Evolutionary conservation across 2,797 vertebrate species (phyloP).

Genomic region (Molossus alvarezi): DNA sequence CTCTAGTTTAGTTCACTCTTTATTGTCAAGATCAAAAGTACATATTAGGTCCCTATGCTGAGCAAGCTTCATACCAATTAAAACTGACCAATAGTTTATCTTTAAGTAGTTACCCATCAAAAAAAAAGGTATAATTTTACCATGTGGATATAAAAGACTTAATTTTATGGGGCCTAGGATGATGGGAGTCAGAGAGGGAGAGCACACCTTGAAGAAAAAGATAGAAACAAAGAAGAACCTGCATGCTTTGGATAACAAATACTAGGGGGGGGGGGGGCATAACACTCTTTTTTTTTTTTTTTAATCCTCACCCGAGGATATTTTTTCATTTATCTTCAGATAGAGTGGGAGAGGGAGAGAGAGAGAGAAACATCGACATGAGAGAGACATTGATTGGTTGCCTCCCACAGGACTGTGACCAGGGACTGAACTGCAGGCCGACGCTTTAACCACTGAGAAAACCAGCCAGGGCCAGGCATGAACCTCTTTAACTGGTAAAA

Average conservation of each 20-base stretch:
- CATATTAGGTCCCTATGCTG: background rate
- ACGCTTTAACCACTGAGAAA: too few relatives aligned
- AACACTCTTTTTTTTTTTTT: too few relatives aligned
- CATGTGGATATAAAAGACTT: background rate
- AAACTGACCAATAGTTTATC: background rate
- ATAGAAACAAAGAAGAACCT: background rate
- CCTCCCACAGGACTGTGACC: too few relatives aligned
- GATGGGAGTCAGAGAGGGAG: background rate
- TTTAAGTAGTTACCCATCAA: slow-evolving; percentile 17
- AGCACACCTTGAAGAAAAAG: background rate
- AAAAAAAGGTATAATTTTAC: background rate
- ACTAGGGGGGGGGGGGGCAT: too few relatives aligned
- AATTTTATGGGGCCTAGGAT: background rate
- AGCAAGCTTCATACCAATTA: background rate
- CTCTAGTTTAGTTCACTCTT: slow-evolving; percentile 49
- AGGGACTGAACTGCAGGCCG: too few relatives aligned
- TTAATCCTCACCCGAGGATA: too few relatives aligned
- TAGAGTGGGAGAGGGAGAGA: too few relatives aligned
- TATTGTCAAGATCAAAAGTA: slow-evolving; percentile 19
- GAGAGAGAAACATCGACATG: too few relatives aligned
- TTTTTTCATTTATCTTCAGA: too few relatives aligned
- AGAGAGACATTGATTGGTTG: too few relatives aligned
- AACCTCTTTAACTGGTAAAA: background rate
- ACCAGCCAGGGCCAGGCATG: background rate
- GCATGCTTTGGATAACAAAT: background rate